Conservation (phyloP, 2,113 vertebrate genomes). For the Abramis brama region DNA sequence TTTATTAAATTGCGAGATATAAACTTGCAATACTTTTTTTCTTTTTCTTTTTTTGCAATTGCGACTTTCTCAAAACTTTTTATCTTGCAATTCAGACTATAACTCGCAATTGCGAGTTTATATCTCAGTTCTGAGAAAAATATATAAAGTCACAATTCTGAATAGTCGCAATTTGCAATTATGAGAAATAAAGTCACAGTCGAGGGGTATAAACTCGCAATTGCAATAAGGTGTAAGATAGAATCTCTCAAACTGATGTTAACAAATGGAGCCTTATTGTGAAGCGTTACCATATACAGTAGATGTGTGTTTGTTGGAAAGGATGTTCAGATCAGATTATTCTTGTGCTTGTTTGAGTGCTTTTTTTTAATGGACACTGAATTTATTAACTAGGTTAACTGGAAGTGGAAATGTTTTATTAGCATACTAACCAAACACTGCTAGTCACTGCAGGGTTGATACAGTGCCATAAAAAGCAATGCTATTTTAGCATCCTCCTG, state of each 20-base stretch:
- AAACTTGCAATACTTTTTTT: too few relatives aligned
- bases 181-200: too few relatives aligned
- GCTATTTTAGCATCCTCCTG: conserved; percentile 57
- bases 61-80: too few relatives aligned
- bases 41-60: too few relatives aligned
- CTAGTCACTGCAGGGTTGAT: conserved; percentile 31
- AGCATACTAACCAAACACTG: background rate
- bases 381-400: background rate
- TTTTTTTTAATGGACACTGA: background rate
- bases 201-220: too few relatives aligned
- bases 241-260: background rate
- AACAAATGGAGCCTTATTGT: background rate
- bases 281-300: background rate
- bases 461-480: conserved; percentile 54
- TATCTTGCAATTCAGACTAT: too few relatives aligned
- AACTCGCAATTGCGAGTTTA: too few relatives aligned
- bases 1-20: too few relatives aligned
- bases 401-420: background rate
- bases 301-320: conserved; percentile 45
- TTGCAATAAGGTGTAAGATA: too few relatives aligned
- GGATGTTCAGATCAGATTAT: background rate
- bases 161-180: too few relatives aligned
- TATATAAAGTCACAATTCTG: too few relatives aligned
- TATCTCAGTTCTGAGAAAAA: too few relatives aligned
- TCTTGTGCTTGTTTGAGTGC: background rate